A percentile compares a stretch with the other conserved stretches of the same genome.
These are phyloP conservation scores for Ochotona curzoniae DNA, from an alignment of 2,113 vertebrate genomes.

Conservation along the genomic window DNA sequence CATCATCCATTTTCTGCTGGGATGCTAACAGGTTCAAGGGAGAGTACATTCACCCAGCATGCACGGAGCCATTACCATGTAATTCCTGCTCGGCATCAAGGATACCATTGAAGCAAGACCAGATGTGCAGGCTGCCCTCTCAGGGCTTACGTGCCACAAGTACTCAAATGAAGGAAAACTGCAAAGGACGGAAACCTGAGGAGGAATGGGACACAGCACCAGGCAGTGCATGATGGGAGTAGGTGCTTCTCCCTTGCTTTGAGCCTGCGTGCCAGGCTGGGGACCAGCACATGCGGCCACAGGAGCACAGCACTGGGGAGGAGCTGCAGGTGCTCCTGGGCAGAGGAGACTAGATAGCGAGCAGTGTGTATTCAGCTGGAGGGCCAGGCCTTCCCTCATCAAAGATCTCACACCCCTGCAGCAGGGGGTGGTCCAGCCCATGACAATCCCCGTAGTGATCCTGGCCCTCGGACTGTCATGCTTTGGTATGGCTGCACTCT, in stretches of 20 bases:
- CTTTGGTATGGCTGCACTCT: not conserved
- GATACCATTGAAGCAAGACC: not conserved
- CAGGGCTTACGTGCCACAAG: too few relatives aligned
- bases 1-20: not conserved
- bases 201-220: not conserved
- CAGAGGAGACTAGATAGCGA: not conserved
- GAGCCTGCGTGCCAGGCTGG: not conserved
- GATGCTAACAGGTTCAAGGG: not conserved
- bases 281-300: not conserved
- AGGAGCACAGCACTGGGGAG: not conserved
- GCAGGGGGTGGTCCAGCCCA: not conserved
- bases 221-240: not conserved
- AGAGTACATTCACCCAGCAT: not conserved
- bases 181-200: not conserved
- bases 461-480: not conserved
- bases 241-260: not conserved
- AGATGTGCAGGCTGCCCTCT: not conserved
- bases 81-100: not conserved
- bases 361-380: fast-evolving
- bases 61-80: not conserved
- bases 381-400: not conserved
- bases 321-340: not conserved
- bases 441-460: fast-evolving
- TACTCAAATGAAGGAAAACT: not conserved
- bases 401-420: not conserved